Percentiles rank a stretch among this genome's conserved stretches.
These are phyloP conservation scores for Malacoraja senta DNA, from an alignment of 2,797 vertebrate genomes.

Conservation along the genomic window DNA sequence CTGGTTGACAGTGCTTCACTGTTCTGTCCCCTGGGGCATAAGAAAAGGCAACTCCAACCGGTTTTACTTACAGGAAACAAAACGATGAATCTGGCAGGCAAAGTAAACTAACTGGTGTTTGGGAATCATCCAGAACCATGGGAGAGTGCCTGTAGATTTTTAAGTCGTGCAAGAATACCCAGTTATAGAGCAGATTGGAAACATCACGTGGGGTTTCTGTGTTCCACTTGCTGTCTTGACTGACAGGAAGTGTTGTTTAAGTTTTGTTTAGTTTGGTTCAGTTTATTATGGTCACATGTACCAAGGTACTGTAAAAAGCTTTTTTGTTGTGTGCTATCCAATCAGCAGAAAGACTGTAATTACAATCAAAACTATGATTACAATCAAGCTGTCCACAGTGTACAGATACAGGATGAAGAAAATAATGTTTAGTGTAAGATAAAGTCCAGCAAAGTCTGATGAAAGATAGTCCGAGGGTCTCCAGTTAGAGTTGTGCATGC, in stretches of 20 bases:
- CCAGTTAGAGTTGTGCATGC: neutral
- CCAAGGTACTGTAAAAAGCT: too few species aligned
- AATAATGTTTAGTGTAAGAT: too few species aligned
- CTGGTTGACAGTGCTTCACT: neutral
- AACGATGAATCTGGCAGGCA: neutral
- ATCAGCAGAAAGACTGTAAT: too few species aligned
- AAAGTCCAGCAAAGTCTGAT: too few species aligned
- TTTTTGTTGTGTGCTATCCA: too few species aligned
- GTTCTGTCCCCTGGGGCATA: neutral
- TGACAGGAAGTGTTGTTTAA: neutral
- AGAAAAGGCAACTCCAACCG: neutral
- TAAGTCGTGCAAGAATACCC: neutral
- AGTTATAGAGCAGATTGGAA: neutral
- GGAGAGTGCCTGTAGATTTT: neutral
- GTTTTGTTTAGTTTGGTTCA: too few species aligned
- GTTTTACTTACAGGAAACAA: neutral
- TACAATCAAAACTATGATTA: too few species aligned
- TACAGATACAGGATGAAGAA: too few species aligned
- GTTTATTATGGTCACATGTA: too few species aligned
- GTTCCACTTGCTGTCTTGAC: neutral
- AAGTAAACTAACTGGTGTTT: neutral
- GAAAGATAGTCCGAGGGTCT: too few species aligned
- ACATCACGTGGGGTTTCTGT: neutral
- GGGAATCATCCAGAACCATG: neutral
- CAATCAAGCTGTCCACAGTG: too few species aligned